Percentiles rank a stretch among this genome's conserved stretches.
Evolutionary conservation across 2,113 vertebrate genomes (phyloP).

Genomic region (Cryptomyrus ogoouensis): DNA sequence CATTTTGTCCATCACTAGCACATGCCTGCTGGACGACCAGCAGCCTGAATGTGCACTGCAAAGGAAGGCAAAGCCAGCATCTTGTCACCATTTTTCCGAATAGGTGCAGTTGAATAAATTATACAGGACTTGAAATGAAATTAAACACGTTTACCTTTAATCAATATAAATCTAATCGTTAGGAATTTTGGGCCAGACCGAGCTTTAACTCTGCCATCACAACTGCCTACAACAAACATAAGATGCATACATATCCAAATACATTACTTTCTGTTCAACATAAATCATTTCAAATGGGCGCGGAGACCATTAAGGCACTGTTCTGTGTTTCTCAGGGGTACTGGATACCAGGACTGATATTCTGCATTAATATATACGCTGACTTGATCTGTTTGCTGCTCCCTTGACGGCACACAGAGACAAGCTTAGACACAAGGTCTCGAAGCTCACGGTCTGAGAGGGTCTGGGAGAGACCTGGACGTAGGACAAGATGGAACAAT

Average conservation of each 20-base stretch:
- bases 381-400: not conserved
- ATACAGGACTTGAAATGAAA: not conserved
- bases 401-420: not conserved
- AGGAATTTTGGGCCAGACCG: not conserved
- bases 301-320: conserved; percentile 18
- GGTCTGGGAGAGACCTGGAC: not conserved
- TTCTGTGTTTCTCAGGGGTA: not conserved
- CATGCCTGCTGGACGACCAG: not conserved
- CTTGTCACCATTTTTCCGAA: not conserved
- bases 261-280: not conserved
- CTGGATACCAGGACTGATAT: not conserved
- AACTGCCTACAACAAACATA: not conserved
- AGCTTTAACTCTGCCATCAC: not conserved
- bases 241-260: not conserved
- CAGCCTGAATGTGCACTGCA: not conserved
- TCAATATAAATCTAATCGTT: not conserved
- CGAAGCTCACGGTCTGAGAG: not conserved
- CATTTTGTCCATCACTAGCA: not conserved
- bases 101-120: not conserved
- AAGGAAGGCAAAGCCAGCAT: not conserved
- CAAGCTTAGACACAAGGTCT: not conserved
- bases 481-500: not conserved
- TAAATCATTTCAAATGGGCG: not conserved
- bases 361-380: not conserved
- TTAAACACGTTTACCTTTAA: not conserved